Percentiles rank a stretch among this genome's conserved stretches.
These are phyloP conservation scores for Drosophila seclusa DNA, from an alignment of 2,888 invertebrate species.

Conservation along the genomic window DNA sequence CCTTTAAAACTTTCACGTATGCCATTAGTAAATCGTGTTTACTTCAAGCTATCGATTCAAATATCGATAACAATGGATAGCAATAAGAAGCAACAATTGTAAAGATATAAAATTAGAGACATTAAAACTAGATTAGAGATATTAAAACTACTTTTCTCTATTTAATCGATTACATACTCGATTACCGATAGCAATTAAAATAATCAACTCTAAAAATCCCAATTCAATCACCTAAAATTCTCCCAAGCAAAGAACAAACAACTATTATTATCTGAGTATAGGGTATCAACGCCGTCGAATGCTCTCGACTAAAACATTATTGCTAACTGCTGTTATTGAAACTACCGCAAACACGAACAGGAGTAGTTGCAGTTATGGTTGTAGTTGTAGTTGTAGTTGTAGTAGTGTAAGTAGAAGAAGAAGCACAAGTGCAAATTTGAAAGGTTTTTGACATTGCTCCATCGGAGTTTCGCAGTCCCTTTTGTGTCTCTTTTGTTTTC, in stretches of 20 bases:
- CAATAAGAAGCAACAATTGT: background rate
- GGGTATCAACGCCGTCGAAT: background rate
- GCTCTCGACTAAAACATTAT: background rate
- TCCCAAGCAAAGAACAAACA: background rate
- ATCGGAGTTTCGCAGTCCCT: slow-evolving; percentile 26
- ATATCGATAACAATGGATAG: background rate
- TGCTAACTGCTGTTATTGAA: slow-evolving; percentile 51
- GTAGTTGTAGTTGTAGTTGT: slow-evolving; percentile 10
- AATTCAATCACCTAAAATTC: background rate
- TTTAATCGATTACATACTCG: background rate
- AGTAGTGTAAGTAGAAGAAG: slow-evolving; percentile 25
- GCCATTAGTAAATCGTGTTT: background rate
- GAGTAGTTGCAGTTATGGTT: slow-evolving; percentile 7
- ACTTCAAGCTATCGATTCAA: background rate
- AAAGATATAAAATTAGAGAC: background rate
- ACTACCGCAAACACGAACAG: slow-evolving; percentile 42
- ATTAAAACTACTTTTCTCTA: background rate
- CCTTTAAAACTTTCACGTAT: background rate
- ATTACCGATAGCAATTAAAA: background rate
- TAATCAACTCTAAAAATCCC: background rate
- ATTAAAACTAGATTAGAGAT: background rate
- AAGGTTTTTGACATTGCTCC: slow-evolving; percentile 72
- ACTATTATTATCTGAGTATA: background rate
- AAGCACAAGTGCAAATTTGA: slow-evolving; percentile 66
- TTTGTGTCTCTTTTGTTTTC: slow-evolving; percentile 33